Evolutionary conservation across 1,140 invertebrate species (phyloP).

Genomic region (Colletes gigas): DNA sequence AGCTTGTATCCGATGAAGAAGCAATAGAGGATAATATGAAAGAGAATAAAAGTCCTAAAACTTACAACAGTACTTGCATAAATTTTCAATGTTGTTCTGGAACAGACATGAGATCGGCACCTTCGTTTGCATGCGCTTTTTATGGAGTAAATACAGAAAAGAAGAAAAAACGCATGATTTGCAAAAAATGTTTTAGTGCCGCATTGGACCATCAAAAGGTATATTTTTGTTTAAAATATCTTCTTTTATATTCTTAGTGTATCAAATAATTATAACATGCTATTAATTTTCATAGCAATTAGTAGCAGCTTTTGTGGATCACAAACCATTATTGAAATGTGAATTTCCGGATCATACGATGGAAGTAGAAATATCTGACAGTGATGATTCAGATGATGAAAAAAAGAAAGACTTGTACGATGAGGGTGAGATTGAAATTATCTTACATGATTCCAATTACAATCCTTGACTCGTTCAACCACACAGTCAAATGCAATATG

Average conservation of each 20-base stretch:
- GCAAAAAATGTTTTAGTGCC: constrained; percentile 78
- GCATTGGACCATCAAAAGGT: constrained; percentile 79
- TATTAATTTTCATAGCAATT: constrained; percentile 70
- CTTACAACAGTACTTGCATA: constrained; percentile 78
- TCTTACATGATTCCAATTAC: neutral
- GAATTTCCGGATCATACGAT: constrained; percentile 82
- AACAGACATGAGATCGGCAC: constrained; percentile 76
- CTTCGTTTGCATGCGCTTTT: constrained; percentile 81
- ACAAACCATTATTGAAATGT: constrained; percentile 77
- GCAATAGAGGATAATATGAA: constrained; percentile 36
- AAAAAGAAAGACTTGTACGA: constrained; percentile 56
- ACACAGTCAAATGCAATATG: too few species aligned
- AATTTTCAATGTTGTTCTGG: constrained; percentile 82
- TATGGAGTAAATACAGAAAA: constrained; percentile 79
- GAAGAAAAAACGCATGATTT: constrained; percentile 80
- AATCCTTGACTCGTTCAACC: too few species aligned
- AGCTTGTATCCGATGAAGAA: constrained; percentile 77
- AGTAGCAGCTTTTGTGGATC: constrained; percentile 71
- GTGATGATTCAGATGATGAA: constrained; percentile 80
- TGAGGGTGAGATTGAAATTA: constrained; percentile 40
- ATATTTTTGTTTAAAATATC: constrained; percentile 26
- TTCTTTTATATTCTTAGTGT: constrained; percentile 15
- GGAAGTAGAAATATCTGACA: constrained; percentile 83
- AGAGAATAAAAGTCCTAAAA: constrained; percentile 61
- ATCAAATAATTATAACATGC: neutral